Conservation (phyloP, 1,140 invertebrate species). For the Drosophila lowei region DNA sequence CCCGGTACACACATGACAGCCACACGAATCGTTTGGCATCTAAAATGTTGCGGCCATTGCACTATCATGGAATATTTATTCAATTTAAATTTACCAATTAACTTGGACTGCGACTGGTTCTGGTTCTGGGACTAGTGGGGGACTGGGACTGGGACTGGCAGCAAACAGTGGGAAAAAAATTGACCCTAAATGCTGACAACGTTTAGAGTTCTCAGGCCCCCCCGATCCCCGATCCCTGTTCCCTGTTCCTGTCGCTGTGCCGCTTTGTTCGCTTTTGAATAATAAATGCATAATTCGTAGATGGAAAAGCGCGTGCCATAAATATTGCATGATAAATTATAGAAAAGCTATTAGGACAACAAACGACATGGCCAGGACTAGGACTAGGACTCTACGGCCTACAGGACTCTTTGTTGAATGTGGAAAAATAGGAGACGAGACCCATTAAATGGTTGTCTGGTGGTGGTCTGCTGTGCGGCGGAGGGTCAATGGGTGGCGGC, state of each 20-base stretch:
- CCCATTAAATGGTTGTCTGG: constrained; percentile 53
- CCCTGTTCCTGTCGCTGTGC: neutral
- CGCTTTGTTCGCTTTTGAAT: constrained; percentile 52
- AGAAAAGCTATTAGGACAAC: constrained; percentile 80
- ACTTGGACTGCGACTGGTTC: constrained; percentile 39
- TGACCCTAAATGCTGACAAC: constrained; percentile 66
- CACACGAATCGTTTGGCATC: constrained; percentile 47
- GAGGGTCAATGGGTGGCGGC: neutral
- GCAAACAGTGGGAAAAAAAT: constrained; percentile 35
- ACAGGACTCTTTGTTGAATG: constrained; percentile 37
- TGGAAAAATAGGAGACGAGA: constrained; percentile 50
- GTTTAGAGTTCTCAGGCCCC: constrained; percentile 33
- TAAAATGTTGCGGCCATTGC: constrained; percentile 60
- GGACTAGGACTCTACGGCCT: constrained; percentile 16
- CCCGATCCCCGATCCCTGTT: no score
- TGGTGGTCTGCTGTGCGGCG: no score
- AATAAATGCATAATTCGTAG: constrained; percentile 80
- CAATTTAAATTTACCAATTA: constrained; percentile 81
- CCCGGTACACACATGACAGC: constrained; percentile 23
- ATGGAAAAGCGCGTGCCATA: constrained; percentile 80
- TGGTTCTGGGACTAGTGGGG: neutral
- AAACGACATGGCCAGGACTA: constrained; percentile 49
- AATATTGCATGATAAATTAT: constrained; percentile 81
- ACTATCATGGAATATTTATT: constrained; percentile 77
- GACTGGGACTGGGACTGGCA: no score